A percentile compares a stretch with the other conserved stretches of the same genome.
Conservation (phyloP, 2,888 invertebrate genomes). For the Ochropleura leucogaster region DNA sequence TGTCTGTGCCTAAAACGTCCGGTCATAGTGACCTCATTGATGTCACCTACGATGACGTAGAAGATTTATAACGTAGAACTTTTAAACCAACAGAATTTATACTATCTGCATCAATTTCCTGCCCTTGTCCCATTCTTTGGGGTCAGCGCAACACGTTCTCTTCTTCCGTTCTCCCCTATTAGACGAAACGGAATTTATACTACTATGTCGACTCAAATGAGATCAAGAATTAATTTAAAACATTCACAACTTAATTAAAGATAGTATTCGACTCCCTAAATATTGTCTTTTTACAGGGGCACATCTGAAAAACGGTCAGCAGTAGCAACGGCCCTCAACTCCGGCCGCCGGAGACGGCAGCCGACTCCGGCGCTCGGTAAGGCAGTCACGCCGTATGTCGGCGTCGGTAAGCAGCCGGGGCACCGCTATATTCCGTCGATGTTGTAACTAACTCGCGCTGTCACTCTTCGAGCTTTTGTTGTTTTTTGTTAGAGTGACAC, state of each 20-base stretch:
- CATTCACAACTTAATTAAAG: not conserved
- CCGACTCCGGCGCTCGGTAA: slow-evolving; percentile 88
- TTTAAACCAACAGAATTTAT: not conserved
- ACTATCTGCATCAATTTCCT: too few species aligned
- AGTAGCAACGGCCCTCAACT: slow-evolving; percentile 84
- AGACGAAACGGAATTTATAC: not conserved
- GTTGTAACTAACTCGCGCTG: slow-evolving; percentile 54
- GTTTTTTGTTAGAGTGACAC: not conserved
- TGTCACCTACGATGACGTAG: not conserved
- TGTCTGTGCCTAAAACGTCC: not conserved
- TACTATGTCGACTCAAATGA: too few species aligned
- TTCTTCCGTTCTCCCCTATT: too few species aligned
- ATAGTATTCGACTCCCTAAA: not conserved
- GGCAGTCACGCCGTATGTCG: slow-evolving; percentile 86
- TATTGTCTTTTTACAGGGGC: slow-evolving; percentile 62
- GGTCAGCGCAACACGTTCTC: not conserved
- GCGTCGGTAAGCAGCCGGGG: slow-evolving; percentile 86
- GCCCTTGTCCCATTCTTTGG: too few species aligned
- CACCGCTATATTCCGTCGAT: slow-evolving; percentile 63
- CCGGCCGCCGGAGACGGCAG: slow-evolving; percentile 84
- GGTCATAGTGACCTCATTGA: not conserved
- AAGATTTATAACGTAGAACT: not conserved
- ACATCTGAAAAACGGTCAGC: slow-evolving; percentile 84
- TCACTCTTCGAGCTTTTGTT: slow-evolving; percentile 32
- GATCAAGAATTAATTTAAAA: not conserved